phyloP scores from a whole-genome alignment of 2,797 vertebrate genomes.

The Euthynnus affinis region DNA sequence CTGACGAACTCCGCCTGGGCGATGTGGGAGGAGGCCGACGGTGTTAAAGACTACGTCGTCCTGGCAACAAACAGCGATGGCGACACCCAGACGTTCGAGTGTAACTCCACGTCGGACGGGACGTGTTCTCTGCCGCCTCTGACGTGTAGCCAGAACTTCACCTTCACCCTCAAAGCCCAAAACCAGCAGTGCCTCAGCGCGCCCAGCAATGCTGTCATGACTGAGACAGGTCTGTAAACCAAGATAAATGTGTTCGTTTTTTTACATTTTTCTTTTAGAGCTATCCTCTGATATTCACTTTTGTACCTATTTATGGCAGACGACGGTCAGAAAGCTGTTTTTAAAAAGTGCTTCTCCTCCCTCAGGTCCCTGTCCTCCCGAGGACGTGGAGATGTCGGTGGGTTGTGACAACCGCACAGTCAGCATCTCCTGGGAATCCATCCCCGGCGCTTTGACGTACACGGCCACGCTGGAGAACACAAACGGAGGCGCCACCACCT shows the following conservation, averaged over 20 bases:
- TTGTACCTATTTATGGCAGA: background rate
- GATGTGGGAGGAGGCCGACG: conserved; percentile 67
- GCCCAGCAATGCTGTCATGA: conserved; percentile 71
- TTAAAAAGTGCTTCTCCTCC: background rate
- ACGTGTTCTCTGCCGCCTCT: conserved; percentile 73
- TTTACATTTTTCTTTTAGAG: background rate
- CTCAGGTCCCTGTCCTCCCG: conserved; percentile 85
- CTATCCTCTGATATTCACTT: background rate
- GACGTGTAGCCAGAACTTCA: conserved; percentile 80
- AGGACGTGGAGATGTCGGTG: conserved; percentile 30
- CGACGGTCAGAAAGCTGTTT: background rate
- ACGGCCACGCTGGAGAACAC: conserved; percentile 77
- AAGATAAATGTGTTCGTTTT: background rate
- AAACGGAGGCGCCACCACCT: conserved; percentile 54
- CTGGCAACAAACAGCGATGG: conserved; percentile 55
- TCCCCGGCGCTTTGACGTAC: conserved; percentile 79
- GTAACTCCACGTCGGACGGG: conserved; percentile 61
- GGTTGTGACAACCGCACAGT: conserved; percentile 69
- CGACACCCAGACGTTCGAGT: conserved; percentile 57
- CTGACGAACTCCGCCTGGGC: conserved; percentile 81
- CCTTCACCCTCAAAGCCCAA: conserved; percentile 74
- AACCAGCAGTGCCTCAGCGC: conserved; percentile 78
- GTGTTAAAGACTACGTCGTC: conserved; percentile 70
- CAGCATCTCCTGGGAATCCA: conserved; percentile 74
- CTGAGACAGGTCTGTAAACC: conserved; percentile 78